Conservation (phyloP, 2,113 vertebrate genomes). For the Trinectes maculatus region DNA sequence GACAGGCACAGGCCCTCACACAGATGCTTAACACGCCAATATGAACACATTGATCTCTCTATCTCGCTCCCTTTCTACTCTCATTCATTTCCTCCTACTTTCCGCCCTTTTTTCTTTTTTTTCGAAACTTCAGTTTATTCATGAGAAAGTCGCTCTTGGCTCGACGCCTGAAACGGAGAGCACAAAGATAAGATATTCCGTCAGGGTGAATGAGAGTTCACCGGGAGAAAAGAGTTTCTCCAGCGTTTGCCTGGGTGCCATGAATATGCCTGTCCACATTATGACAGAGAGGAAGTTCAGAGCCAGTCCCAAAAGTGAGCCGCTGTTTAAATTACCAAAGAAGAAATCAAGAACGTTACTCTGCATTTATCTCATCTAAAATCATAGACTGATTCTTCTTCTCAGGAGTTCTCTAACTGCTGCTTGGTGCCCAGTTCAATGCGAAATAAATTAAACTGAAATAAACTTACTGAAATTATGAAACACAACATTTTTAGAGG, state of each 20-base stretch:
- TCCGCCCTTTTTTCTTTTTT: conserved; percentile 4
- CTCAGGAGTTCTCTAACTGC: conserved; percentile 5
- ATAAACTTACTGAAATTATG: conserved; percentile 15
- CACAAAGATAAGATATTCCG: conserved; percentile 70
- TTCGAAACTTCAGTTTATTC: conserved; percentile 56
- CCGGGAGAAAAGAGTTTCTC: conserved; percentile 38
- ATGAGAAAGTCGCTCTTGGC: conserved; percentile 69
- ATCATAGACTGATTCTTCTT: conserved; percentile 12
- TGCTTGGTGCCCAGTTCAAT: conserved; percentile 1
- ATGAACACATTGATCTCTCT: conserved; percentile 54
- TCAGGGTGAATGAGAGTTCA: conserved; percentile 75
- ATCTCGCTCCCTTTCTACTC: conserved; percentile 27
- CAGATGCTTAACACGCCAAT: conserved; percentile 50
- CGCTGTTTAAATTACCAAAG: conserved; percentile 22
- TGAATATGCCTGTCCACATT: conserved; percentile 44
- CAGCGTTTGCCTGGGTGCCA: conserved; percentile 38
- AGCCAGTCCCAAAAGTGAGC: conserved; percentile 46
- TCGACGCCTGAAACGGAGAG: conserved; percentile 56
- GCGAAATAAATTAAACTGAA: conserved; percentile 7
- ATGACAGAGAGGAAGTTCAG: conserved; percentile 53
- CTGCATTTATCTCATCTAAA: conserved; percentile 27
- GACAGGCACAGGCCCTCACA: conserved; percentile 43
- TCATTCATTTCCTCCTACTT: conserved; percentile 23
- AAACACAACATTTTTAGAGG: conserved; percentile 3
- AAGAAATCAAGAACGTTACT: neutral